Evolutionary conservation across 2,113 vertebrate species (phyloP).

Genomic region (Fukomys damarensis): DNA sequence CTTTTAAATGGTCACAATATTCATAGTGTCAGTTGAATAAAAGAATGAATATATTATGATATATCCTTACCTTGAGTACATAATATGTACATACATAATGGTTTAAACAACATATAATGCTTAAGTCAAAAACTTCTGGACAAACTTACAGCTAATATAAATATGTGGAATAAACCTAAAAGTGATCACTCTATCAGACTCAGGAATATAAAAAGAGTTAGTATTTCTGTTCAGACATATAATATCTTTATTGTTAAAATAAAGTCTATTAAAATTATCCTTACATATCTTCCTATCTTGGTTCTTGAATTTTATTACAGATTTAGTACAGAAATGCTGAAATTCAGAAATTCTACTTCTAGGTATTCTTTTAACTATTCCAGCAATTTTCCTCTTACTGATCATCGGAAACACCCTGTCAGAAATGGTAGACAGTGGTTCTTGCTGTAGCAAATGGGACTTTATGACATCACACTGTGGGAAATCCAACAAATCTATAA

Average conservation of each 20-base stretch:
- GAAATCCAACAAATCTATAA: constrained; percentile 82
- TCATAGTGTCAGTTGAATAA: background rate
- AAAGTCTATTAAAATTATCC: background rate
- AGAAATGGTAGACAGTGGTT: constrained; percentile 84
- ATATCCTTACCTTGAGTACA: background rate
- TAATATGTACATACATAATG: background rate
- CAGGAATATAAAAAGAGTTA: background rate
- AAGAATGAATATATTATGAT: background rate
- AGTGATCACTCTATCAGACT: background rate
- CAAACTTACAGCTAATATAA: background rate
- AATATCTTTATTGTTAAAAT: constrained; percentile 6
- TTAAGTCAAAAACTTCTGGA: background rate
- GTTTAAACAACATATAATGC: background rate
- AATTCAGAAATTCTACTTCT: constrained; percentile 24
- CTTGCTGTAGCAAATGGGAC: constrained; percentile 79
- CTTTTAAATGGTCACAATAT: background rate
- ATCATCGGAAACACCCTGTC: constrained; percentile 74
- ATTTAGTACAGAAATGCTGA: too few species aligned
- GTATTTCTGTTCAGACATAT: background rate
- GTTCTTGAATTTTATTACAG: background rate
- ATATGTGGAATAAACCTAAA: background rate
- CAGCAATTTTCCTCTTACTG: constrained; percentile 77
- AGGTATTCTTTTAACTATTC: constrained; percentile 60
- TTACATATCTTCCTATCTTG: background rate
- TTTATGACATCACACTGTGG: constrained; percentile 84